These are phyloP conservation scores for Brachionichthys hirsutus DNA, from an alignment of 2,113 vertebrate genomes.

Conservation along the genomic window DNA sequence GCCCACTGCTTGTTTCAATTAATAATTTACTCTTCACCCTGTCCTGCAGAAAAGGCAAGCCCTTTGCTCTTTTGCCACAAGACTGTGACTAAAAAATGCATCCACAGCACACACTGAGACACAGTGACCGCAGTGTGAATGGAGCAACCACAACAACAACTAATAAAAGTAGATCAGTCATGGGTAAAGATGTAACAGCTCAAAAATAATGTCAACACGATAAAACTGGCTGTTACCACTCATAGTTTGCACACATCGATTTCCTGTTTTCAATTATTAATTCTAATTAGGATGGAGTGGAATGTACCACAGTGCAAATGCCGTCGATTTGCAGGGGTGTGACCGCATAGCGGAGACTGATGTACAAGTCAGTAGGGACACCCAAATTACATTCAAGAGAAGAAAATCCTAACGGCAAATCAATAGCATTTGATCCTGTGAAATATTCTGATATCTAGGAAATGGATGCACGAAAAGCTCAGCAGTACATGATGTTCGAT, in stretches of 20 bases:
- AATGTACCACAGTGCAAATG: constrained; percentile 82
- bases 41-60: constrained; percentile 66
- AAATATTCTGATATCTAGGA: constrained; percentile 28
- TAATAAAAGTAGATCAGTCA: constrained; percentile 49
- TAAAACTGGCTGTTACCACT: constrained; percentile 80
- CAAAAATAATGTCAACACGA: constrained; percentile 82
- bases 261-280: constrained; percentile 99
- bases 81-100: constrained; percentile 57
- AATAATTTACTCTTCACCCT: constrained; percentile 75
- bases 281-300: constrained; percentile 98
- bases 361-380: constrained; percentile 40
- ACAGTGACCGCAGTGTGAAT: constrained; percentile 41
- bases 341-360: constrained; percentile 69
- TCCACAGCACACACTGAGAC: constrained; percentile 28
- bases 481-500: constrained; percentile 26
- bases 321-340: constrained; percentile 80
- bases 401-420: constrained; percentile 1
- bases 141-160: constrained; percentile 36
- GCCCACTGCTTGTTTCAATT: constrained; percentile 72
- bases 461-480: constrained; percentile 26
- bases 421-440: constrained; percentile 3
- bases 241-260: constrained; percentile 96
- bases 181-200: constrained; percentile 45
- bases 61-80: constrained; percentile 48
- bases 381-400: constrained; percentile 19